Evolutionary conservation across 2,888 invertebrate species (phyloP).

Genomic region (Luperina testacea): DNA sequence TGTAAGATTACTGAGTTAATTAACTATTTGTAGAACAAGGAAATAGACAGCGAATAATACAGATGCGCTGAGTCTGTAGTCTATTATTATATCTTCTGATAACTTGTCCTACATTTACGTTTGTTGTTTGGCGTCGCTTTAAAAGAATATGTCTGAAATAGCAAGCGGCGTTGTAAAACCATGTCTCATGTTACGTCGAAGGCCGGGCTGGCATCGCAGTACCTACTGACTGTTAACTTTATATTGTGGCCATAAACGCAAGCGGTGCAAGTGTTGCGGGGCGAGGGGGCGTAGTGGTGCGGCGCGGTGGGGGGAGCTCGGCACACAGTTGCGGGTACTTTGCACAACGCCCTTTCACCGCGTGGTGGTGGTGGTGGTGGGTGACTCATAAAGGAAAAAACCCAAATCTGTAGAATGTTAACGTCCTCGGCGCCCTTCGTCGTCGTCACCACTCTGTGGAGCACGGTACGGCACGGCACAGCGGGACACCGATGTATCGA

Average conservation of each 20-base stretch:
- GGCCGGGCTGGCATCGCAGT: neutral
- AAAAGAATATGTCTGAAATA: slow-evolving; percentile 8
- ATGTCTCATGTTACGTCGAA: neutral
- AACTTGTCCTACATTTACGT: neutral
- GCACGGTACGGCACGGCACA: neutral
- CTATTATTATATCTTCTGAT: neutral
- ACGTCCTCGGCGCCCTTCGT: slow-evolving; percentile 62
- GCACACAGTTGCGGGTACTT: slow-evolving; percentile 46
- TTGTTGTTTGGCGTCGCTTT: neutral
- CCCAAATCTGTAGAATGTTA: slow-evolving; percentile 65
- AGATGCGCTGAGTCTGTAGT: neutral
- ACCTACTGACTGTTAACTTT: slow-evolving; percentile 6
- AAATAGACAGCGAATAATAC: slow-evolving; percentile 10
- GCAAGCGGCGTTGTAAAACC: slow-evolving; percentile 8
- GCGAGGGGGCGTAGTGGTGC: neutral
- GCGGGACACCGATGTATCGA: neutral
- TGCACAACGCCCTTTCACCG: slow-evolving; percentile 76
- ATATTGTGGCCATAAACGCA: slow-evolving; percentile 18
- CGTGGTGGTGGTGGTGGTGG: slow-evolving; percentile 17
- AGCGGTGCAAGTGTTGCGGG: slow-evolving; percentile 3
- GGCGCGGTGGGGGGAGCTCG: neutral
- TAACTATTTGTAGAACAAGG: neutral
- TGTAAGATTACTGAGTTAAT: neutral
- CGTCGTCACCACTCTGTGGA: slow-evolving; percentile 2
- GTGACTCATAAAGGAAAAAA: slow-evolving; percentile 67